Conservation (phyloP, 2,888 invertebrate species). For the Doris montereyensis region DNA sequence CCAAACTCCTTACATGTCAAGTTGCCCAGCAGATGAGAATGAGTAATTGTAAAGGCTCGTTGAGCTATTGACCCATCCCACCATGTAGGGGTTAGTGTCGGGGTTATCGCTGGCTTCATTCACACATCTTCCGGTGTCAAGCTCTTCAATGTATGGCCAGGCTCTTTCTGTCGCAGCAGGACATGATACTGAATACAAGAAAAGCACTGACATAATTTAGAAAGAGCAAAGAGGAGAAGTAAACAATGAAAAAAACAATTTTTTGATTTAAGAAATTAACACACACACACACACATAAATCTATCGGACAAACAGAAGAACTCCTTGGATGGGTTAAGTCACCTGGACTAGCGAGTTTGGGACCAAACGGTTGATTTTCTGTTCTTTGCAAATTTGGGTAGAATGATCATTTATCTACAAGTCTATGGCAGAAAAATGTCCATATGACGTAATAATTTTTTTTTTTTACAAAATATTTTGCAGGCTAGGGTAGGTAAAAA, state of each 20-base stretch:
- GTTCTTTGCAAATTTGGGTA: no score
- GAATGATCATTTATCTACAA: no score
- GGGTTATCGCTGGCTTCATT: conserved; percentile 13
- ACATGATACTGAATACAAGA: conserved; percentile 29
- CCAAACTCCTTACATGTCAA: conserved; percentile 71
- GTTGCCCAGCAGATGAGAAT: conserved; percentile 63
- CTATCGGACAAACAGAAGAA: no score
- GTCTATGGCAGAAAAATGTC: no score
- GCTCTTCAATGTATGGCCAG: conserved; percentile 12
- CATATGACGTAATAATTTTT: no score
- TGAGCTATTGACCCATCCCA: conserved; percentile 53
- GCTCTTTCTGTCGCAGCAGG: conserved; percentile 11
- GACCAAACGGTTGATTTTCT: no score
- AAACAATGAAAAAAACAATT: not conserved
- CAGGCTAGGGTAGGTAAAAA: no score
- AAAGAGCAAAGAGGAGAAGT: not conserved
- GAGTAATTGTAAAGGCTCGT: conserved; percentile 58
- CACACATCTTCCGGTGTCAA: conserved; percentile 22
- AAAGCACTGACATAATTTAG: not conserved
- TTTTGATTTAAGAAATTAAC: no score
- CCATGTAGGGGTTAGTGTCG: conserved; percentile 52
- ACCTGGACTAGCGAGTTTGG: no score
- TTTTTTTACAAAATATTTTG: no score
- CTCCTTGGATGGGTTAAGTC: no score
- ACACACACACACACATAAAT: no score